Base-by-base conservation (phyloP, 37 sponge, comb jelly and placozoan genomes). In the Hormiphora californensis region DNA sequence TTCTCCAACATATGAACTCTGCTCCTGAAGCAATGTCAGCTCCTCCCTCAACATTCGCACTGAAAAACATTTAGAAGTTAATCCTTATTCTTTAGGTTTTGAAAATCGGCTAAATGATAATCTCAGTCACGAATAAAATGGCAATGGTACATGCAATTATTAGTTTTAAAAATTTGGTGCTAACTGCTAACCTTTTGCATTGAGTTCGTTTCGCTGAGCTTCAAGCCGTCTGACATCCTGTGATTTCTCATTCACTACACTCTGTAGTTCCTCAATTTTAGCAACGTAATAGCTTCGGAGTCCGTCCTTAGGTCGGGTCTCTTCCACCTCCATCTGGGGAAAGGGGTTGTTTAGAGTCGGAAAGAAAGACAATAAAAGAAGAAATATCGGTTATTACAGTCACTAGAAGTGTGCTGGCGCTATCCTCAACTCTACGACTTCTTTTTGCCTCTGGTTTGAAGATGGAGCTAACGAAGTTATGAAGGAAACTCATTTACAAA, bases 191-290 rank as follows among this genome's bases (percentile, higher is more conserved):
- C 94, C 94, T 92, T 94, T 97, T 15, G 99, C 92, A 62, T 97
- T 97, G 46, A 97, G 90, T 36, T 97, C 99, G 87, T 97, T 97
- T 87, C 99, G 87, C 87, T 97, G 99, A 21, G 99, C 99, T 89
- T 97, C 99, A 0, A 97, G 85, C 35, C 99, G 89, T 0, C 99
- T 68, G 44, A 97, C 87, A 63, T 97, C 92, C 86, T 97, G 99
- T 15, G 92, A 86, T 73, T 93, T 97, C 59, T 92, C 95, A 7
- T 89, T 86, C 3, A 93, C 89, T 8, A 89, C 28, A 27, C 92
- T 81, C 90, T 96, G 94, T 17, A 92, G 61, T 55, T 94, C 99
- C 63, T 97, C 95, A 37, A 97, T 93, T 85, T 94, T 97, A 8
- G 89, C 94, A 30, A 90, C 54, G 90, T 97, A 97, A 78, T 94